Conservation (phyloP, 2,888 invertebrate genomes). For the Andrena trimmerana region DNA sequence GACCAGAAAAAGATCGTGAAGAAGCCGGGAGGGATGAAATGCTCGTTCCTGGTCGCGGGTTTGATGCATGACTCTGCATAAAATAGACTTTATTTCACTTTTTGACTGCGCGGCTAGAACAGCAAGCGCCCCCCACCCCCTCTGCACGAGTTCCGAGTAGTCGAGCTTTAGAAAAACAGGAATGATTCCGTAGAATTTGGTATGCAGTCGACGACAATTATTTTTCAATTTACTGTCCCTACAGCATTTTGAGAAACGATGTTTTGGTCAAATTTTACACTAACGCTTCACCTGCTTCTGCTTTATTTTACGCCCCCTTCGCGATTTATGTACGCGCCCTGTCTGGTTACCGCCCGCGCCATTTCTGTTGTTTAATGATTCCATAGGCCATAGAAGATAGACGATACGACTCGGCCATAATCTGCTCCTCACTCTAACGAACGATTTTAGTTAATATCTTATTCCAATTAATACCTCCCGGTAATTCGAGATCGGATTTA, state of each 20-base stretch:
- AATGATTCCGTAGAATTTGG: conserved; percentile 34
- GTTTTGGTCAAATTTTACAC: conserved; percentile 19
- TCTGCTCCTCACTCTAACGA: background rate
- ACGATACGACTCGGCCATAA: background rate
- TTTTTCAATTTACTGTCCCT: conserved; percentile 9
- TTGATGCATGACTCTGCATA: conserved; percentile 34
- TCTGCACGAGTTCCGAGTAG: background rate
- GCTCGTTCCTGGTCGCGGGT: conserved; percentile 21
- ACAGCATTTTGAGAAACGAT: conserved; percentile 16
- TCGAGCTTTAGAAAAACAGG: conserved; percentile 11
- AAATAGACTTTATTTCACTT: conserved; percentile 37
- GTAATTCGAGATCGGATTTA: background rate
- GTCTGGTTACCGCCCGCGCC: conserved; percentile 20
- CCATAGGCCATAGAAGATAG: background rate
- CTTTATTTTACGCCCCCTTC: background rate
- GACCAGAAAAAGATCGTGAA: background rate
- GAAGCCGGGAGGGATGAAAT: conserved; percentile 31
- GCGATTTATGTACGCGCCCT: conserved; percentile 10
- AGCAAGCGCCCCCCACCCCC: background rate
- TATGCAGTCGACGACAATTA: conserved; percentile 28
- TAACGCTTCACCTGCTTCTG: background rate
- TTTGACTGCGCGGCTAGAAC: conserved; percentile 3
- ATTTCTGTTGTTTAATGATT: conserved; percentile 11
- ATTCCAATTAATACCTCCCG: conserved; percentile 1
- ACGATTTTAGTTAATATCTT: background rate